Evolutionary conservation across 2,113 vertebrate genomes (phyloP), one percentile per base, ranked within the genome.

Genomic region (Ophiodon elongatus): DNA sequence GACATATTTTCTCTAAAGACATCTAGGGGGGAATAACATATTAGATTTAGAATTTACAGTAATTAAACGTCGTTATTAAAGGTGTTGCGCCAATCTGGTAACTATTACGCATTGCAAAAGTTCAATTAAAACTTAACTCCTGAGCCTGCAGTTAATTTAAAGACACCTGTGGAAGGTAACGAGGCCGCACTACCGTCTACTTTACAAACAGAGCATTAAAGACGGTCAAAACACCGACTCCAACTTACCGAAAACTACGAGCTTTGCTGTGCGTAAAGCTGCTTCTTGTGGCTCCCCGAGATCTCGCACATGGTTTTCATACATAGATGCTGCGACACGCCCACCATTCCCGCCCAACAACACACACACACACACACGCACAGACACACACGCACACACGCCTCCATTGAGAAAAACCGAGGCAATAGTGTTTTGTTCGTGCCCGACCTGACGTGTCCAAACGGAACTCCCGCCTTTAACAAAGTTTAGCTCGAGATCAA

Each of bases 241-340:
- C n/a, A 35, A 82, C 76, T 84, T 33, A 91, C 91, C 79, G 7
- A 63, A 10, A 71, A 66, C 39, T 23, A 39, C 43, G 13, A 69
- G 62, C 7, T 54, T 0, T 17, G 23, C 41, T 39, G 78, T 35
- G 88, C 65, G 54, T 83, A 74, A 87, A 63, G 17, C 76, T n/a
- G 59, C 72, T 50, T 66, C 66, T 45, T 86, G 56, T 80, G 68
- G 6, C 68, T 74, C 45, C 89, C 60, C 19, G 63, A n/a, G 66
- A 45, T 45, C 33, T 33, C 57, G 1, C 35, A 9, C 86, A 84
- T 93, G 83, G 83, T 68, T 90, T 96, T 95, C 95, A 95, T 96
- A 94, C 72, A 84, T 2, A 17, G 50, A 87, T 68, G 83, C 64
- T 67, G 45, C 77, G 92, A 89, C 96, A 96, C 96, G 94, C 96